Conservation (phyloP, 2,113 vertebrate genomes). For the Lanius ludovicianus region DNA sequence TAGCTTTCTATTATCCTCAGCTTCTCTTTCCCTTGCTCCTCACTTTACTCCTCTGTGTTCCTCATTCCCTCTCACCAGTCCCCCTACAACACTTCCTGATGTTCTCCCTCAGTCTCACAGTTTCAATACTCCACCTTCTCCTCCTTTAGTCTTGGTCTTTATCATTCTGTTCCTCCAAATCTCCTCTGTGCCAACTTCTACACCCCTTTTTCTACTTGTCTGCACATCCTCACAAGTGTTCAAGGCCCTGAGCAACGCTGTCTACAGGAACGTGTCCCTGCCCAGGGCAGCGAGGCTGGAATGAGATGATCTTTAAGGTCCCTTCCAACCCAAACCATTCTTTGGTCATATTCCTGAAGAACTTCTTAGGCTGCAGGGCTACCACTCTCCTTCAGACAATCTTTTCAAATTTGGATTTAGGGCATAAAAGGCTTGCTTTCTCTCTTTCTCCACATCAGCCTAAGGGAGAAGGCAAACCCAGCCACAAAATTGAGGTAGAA, state of each 20-base stretch:
- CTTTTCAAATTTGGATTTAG: not conserved
- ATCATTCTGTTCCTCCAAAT: not conserved
- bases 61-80: not conserved
- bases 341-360: not conserved
- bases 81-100: rapidly evolving
- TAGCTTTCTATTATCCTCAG: not conserved
- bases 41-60: not conserved
- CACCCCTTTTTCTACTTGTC: not conserved
- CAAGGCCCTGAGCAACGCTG: rapidly evolving
- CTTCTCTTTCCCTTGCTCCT: not conserved
- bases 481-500: not conserved
- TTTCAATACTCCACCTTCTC: not conserved
- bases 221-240: not conserved
- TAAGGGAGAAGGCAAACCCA: not conserved
- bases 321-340: not conserved
- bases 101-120: not conserved
- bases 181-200: not conserved
- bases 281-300: not conserved
- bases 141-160: not conserved
- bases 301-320: not conserved
- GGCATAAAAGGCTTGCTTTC: not conserved
- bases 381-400: not conserved
- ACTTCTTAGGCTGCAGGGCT: not conserved
- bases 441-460: not conserved
- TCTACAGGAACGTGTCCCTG: not conserved